Conservation (phyloP, 2,113 vertebrate species). For the Seriola dumerili region DNA sequence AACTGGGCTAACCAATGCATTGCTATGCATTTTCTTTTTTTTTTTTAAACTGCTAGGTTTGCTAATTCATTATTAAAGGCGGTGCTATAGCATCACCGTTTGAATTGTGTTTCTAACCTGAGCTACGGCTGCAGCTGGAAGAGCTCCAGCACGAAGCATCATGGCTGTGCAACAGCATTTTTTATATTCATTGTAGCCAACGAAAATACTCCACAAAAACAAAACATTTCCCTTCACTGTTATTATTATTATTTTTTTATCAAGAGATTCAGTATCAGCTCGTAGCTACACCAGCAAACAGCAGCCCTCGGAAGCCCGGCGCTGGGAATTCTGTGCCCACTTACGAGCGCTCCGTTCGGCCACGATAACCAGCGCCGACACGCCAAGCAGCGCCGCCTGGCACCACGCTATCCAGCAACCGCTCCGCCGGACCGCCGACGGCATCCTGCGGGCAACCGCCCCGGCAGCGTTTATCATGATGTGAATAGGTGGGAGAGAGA, state of each 20-base stretch:
- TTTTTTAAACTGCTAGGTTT: background rate
- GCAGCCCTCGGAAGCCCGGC: background rate
- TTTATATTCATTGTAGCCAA: conserved; percentile 7
- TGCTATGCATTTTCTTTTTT: background rate
- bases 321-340: conserved; percentile 59
- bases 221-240: background rate
- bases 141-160: conserved; percentile 31
- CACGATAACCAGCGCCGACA: conserved; percentile 83
- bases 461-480: conserved; percentile 76
- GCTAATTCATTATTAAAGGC: background rate
- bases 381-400: conserved; percentile 83
- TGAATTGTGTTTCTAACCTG: conserved; percentile 5
- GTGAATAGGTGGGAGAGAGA: conserved; percentile 16
- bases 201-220: background rate
- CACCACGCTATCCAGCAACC: conserved; percentile 84
- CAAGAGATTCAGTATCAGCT: background rate
- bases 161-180: conserved; percentile 28
- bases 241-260: background rate
- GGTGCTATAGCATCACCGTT: background rate
- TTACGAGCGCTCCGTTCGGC: conserved; percentile 86
- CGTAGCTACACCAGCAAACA: background rate
- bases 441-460: conserved; percentile 74
- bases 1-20: background rate
- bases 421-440: conserved; percentile 74
- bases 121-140: conserved; percentile 4